Base-by-base conservation (phyloP, 2,797 vertebrate genomes). In the Takifugu ocellatus region DNA sequence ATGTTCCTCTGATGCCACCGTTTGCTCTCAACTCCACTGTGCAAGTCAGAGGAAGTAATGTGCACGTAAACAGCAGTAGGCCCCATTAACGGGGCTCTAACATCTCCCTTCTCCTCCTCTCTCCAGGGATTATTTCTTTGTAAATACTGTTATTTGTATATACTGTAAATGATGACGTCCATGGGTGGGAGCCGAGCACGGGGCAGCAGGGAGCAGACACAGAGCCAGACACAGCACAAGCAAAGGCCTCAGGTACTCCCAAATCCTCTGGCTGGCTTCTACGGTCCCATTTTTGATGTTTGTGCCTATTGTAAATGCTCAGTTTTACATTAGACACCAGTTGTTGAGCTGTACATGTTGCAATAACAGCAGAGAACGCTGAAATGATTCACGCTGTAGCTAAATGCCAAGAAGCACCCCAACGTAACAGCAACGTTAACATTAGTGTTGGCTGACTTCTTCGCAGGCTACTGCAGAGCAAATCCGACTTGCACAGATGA, bases 131-230 rank as follows among this genome's bases (percentile, higher is more conserved):
- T 93, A 93, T 91, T 92, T 78, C 94, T 93, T 97, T 99, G 97
- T 99, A 99, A 98, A 99, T 99, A 99, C 96, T 97, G 92, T 96
- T 99, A 96, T 97, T 99, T 99, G 96, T 99, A 99, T 98, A 98
- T 99, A 99, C 96, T 99, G 97, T 99, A 98, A 98, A 99, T 98
- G 95, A 99, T 99, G 97, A 99, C 96, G 75, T 98, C 96, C 88
- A 94, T 98, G 94, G 95, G 96, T 90, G 93, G 96, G 64, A 96
- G 83, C 93, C 94, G 96, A 88, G 91, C 94, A 93, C 95, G 95
- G 90, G 94, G 94, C 71, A 97, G 65, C 94, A 98, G 94, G 95
- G 96, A 98, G 92, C 96, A 96, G 93, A 94, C 94, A 87, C 95
- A 95, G 90, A 92, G 93, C 88, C 96, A 96, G 92, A 97, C 93